These are phyloP conservation scores for Amazona vittata DNA, from an alignment of 2,113 vertebrate genomes.

Conservation along the genomic window DNA sequence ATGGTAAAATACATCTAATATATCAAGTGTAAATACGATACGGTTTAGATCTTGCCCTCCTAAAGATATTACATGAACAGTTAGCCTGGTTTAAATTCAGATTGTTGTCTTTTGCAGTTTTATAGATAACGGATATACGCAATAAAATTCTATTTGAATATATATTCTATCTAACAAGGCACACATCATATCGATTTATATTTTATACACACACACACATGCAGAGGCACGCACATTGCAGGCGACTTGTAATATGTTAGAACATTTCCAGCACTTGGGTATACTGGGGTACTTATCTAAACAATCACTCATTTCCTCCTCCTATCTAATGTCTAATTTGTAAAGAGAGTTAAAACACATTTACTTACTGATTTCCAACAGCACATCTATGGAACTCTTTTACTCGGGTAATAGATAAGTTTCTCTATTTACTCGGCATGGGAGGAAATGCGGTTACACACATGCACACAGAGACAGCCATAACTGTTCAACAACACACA, in stretches of 20 bases:
- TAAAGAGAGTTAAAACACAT: constrained; percentile 56
- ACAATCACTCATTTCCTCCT: constrained; percentile 64
- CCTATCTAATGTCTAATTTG: constrained; percentile 58
- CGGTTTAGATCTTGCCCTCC: constrained; percentile 22
- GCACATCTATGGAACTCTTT: constrained; percentile 44
- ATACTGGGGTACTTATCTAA: constrained; percentile 49
- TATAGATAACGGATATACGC: constrained; percentile 29
- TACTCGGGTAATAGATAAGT: constrained; percentile 44
- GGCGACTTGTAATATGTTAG: background rate
- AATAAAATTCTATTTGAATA: constrained; percentile 57
- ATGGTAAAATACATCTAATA: constrained; percentile 13
- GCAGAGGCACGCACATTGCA: background rate
- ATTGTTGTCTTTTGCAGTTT: constrained; percentile 40
- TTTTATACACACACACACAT: background rate
- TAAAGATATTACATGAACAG: constrained; percentile 39
- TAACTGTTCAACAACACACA: background rate
- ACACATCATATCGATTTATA: constrained; percentile 51
- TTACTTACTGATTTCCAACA: constrained; percentile 53
- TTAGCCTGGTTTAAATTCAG: constrained; percentile 50
- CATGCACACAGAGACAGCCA: background rate
- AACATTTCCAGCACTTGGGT: constrained; percentile 35
- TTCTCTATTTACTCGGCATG: constrained; percentile 45
- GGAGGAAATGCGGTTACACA: constrained; percentile 43
- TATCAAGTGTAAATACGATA: constrained; percentile 28
- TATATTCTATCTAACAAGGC: constrained; percentile 57